phyloP scores from a whole-genome alignment of 92 coral and sea anemone genomes.

The Palythoa caribaeorum region DNA sequence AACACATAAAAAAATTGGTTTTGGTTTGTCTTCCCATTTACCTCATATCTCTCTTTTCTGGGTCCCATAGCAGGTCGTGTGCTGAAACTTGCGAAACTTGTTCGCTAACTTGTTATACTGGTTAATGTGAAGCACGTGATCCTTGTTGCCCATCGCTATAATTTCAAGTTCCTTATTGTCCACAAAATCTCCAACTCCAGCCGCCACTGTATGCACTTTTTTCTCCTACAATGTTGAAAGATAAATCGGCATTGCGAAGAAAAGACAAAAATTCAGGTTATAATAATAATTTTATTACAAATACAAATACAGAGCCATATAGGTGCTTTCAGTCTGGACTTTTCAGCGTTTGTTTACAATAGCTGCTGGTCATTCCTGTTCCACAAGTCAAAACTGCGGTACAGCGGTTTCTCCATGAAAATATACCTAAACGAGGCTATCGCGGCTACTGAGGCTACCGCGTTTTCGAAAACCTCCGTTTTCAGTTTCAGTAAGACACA shows the following conservation, averaged over 20 bases:
- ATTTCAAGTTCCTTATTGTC: constrained; percentile 3
- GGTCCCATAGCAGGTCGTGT: neutral
- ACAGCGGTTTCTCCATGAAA: too few relatives aligned
- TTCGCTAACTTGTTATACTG: neutral
- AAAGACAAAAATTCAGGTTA: neutral
- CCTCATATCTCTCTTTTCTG: constrained; percentile 17
- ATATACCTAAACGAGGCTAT: too few relatives aligned
- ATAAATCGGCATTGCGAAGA: neutral
- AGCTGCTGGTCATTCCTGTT: too few relatives aligned
- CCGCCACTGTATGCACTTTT: constrained; percentile 10
- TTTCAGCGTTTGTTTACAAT: too few relatives aligned
- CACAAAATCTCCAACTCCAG: neutral
- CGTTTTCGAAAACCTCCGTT: too few relatives aligned
- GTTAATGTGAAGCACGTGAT: neutral
- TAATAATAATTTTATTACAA: too few relatives aligned
- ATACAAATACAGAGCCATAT: too few relatives aligned
- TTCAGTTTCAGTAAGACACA: too few relatives aligned
- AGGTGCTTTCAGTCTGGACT: too few relatives aligned
- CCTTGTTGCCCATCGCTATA: constrained; percentile 26
- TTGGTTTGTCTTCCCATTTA: neutral
- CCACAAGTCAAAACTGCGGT: too few relatives aligned
- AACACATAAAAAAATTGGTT: too few relatives aligned
- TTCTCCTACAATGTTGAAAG: neutral
- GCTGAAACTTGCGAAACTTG: neutral
- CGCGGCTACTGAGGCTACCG: too few relatives aligned